Percentiles rank a stretch among this genome's conserved stretches.
Evolutionary conservation across 1,140 invertebrate genomes (phyloP).

Genomic region (Danaus plexippus): DNA sequence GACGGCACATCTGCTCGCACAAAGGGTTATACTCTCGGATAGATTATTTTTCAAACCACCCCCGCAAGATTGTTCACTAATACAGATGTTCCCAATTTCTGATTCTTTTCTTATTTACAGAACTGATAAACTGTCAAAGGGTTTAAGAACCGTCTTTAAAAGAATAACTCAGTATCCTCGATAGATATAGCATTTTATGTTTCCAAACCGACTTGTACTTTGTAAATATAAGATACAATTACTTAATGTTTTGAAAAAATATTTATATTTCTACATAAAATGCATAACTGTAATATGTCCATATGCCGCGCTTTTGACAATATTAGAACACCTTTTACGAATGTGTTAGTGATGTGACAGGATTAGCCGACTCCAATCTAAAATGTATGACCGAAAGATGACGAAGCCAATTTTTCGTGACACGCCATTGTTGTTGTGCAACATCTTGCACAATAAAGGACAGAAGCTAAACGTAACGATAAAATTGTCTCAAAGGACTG

Average conservation of each 20-base stretch:
- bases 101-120: conserved; percentile 11
- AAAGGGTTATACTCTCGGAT: conserved; percentile 66
- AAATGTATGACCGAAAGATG: conserved; percentile 60
- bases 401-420: conserved; percentile 50
- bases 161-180: no score
- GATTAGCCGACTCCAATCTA: conserved; percentile 38
- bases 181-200: no score
- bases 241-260: no score
- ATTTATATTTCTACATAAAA: no score
- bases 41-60: conserved; percentile 69
- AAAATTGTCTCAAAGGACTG: conserved; percentile 53
- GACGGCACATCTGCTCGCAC: conserved; percentile 68
- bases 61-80: conserved; percentile 67
- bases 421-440: conserved; percentile 60
- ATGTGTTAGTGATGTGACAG: conserved; percentile 33
- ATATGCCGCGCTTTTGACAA: no score
- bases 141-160: conserved; percentile 3
- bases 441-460: conserved; percentile 55
- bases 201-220: no score
- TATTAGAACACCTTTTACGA: conserved; percentile 37
- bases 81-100: conserved; percentile 60
- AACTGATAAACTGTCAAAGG: conserved; percentile 21
- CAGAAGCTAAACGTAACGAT: conserved; percentile 52
- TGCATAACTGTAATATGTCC: no score
- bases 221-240: no score